A percentile compares a stretch with the other conserved stretches of the same genome.
These are phyloP conservation scores for Chironex yamaguchii DNA, from an alignment of 30 jellyfish, hydroid and myxozoan genomes.

Conservation along the genomic window DNA sequence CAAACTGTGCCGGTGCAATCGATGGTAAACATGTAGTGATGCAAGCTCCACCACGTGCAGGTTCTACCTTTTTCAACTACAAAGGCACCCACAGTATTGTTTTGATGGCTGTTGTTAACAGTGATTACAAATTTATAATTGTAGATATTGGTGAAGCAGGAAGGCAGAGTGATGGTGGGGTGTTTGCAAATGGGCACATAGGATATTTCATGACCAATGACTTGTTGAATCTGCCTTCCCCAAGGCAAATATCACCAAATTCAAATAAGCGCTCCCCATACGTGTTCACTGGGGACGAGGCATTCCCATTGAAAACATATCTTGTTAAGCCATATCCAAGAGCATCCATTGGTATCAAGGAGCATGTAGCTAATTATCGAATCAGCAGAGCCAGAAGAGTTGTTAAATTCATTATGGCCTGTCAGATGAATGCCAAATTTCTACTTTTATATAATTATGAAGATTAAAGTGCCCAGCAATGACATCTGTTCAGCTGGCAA, in stretches of 20 bases:
- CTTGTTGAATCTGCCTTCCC: slow-evolving; percentile 53
- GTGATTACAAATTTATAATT: slow-evolving; percentile 27
- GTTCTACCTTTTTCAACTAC: slow-evolving; percentile 33
- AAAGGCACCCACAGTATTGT: slow-evolving; percentile 62
- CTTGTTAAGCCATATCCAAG: slow-evolving; percentile 71
- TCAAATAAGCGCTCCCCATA: slow-evolving; percentile 57
- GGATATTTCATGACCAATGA: slow-evolving; percentile 61
- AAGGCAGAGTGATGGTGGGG: slow-evolving; percentile 68
- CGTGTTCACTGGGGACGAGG: slow-evolving; percentile 79
- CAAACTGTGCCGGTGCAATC: slow-evolving; percentile 61
- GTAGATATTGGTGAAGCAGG: slow-evolving; percentile 65
- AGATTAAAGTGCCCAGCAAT: too few relatives aligned
- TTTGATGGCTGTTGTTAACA: slow-evolving; percentile 43
- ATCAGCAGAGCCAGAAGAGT: slow-evolving; percentile 69
- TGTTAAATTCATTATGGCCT: too few relatives aligned
- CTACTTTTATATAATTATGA: too few relatives aligned
- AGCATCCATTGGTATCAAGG: slow-evolving; percentile 39
- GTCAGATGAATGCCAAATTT: too few relatives aligned
- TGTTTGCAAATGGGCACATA: slow-evolving; percentile 64
- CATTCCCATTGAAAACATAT: slow-evolving; percentile 73
- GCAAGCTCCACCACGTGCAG: slow-evolving; percentile 68
- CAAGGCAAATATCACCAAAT: slow-evolving; percentile 33
- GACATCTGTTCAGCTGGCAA: too few relatives aligned
- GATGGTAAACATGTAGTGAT: slow-evolving; percentile 62
- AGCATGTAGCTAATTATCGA: slow-evolving; percentile 52